Percentiles rank a stretch among this genome's conserved stretches.
phyloP scores from a whole-genome alignment of 2,797 vertebrate species.

The Phylloscopus collybita region DNA sequence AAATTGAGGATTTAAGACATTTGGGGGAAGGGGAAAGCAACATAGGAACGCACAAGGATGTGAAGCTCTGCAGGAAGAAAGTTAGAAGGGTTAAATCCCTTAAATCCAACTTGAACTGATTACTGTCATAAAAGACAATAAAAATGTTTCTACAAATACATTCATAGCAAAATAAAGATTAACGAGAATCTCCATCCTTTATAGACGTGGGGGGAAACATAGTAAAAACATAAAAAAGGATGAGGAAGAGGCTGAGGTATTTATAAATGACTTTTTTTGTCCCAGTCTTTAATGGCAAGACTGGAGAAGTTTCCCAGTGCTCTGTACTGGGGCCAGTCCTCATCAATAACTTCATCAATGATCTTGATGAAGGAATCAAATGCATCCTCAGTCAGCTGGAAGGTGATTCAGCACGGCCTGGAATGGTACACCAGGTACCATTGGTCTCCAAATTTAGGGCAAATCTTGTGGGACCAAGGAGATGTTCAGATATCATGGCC shows the following conservation, averaged over 20 bases:
- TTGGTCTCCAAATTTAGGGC: neutral
- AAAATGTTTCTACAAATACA: neutral
- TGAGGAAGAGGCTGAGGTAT: neutral
- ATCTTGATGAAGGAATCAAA: neutral
- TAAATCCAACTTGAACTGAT: neutral
- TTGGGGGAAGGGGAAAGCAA: neutral
- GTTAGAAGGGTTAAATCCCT: neutral
- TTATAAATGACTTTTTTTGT: neutral
- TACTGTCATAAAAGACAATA: neutral
- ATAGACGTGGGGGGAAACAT: fast-evolving
- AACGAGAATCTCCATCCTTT: neutral
- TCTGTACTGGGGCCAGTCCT: neutral
- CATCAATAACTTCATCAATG: neutral
- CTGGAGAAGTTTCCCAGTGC: no score
- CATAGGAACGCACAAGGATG: neutral
- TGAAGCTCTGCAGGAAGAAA: neutral
- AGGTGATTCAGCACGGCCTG: neutral
- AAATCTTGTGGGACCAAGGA: neutral
- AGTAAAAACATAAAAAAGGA: neutral
- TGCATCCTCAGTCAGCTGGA: neutral
- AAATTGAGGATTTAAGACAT: neutral
- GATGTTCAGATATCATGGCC: neutral
- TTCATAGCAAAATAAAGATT: neutral
- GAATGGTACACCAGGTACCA: neutral
- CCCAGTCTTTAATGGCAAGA: neutral